Base-by-base conservation (phyloP, 2,888 invertebrate species). In the Torymus tubicola region DNA sequence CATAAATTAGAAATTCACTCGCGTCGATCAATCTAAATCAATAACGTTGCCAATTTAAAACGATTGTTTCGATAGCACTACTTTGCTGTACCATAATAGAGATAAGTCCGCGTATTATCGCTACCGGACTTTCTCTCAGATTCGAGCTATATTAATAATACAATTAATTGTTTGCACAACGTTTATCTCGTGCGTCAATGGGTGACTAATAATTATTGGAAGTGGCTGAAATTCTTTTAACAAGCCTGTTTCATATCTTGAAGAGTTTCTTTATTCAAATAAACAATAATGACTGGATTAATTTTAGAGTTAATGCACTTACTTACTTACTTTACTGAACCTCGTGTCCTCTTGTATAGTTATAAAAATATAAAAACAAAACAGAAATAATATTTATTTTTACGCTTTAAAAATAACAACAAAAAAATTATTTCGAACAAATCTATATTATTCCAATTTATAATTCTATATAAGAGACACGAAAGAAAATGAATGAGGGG, bases 121-220 rank as follows among this genome's bases (percentile, higher is more conserved):
- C 12, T 31, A 14, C 13, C 13, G 11, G n/a, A 50, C 21, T 31
- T 42, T 55, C 24, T 11, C 31, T 13, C 71, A 42, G 42, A 42
- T 42, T 42, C 42, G 10, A 42, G 42, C 42, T 42, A 42, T 60
- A 65, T 58, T 67, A 60, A 52, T 60, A 65, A 52, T 60, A 65
- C 53, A 60, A 53, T 68, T 65, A 42, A 68, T 79, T 57, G 24
- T 69, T 69, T 24, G 12, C 42, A 21, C 16, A 57, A 63, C 50
- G 53, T 61, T 74, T 69, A 71, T 78, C 61, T 55, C 50, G 58
- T 71, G 65, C 65, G 71, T 78, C 71, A 65, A 5, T 21, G 42
- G 50, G 16, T 53, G 65, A 78, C 16, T 60, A 72, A 58, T 13
- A 16, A 24, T 58, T 52, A 52, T 21, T 14, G 16, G 21, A 65